Evolutionary conservation across 2,113 vertebrate genomes (phyloP).

Genomic region (Saccopteryx bilineata): DNA sequence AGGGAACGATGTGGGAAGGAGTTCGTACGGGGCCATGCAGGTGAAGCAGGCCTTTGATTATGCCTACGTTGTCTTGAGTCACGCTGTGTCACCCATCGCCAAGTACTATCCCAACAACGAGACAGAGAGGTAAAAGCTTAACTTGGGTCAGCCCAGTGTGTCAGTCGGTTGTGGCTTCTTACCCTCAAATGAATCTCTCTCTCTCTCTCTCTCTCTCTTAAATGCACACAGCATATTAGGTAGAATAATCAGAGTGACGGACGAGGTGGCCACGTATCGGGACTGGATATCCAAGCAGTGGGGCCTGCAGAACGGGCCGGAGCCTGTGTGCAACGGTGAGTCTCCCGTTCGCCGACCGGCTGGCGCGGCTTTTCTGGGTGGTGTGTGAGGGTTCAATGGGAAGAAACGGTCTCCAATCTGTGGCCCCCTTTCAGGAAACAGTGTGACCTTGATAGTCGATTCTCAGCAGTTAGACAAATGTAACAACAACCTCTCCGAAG

Average conservation of each 20-base stretch:
- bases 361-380: constrained; percentile 64
- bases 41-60: constrained; percentile 99
- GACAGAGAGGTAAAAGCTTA: constrained; percentile 93
- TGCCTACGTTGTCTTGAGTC: constrained; percentile 96
- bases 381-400: constrained; percentile 62
- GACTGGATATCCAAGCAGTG: constrained; percentile 97
- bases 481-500: constrained; percentile 96
- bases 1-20: constrained; percentile 98
- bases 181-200: background rate
- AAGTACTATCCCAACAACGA: constrained; percentile 98
- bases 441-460: constrained; percentile 94
- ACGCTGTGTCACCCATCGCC: constrained; percentile 97
- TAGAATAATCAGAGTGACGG: constrained; percentile 97
- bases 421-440: constrained; percentile 91
- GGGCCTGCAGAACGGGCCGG: constrained; percentile 92
- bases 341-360: background rate
- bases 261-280: constrained; percentile 96
- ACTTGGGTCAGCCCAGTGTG: background rate
- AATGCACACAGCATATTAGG: constrained; percentile 93
- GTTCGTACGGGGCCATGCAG: constrained; percentile 99
- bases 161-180: constrained; percentile 18
- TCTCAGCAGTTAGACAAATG: constrained; percentile 96
- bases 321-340: constrained; percentile 93
- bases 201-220: background rate
- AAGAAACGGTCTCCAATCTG: constrained; percentile 79